Evolutionary conservation across 2,113 vertebrate genomes (phyloP).

Genomic region (Cochlearius cochlearius): DNA sequence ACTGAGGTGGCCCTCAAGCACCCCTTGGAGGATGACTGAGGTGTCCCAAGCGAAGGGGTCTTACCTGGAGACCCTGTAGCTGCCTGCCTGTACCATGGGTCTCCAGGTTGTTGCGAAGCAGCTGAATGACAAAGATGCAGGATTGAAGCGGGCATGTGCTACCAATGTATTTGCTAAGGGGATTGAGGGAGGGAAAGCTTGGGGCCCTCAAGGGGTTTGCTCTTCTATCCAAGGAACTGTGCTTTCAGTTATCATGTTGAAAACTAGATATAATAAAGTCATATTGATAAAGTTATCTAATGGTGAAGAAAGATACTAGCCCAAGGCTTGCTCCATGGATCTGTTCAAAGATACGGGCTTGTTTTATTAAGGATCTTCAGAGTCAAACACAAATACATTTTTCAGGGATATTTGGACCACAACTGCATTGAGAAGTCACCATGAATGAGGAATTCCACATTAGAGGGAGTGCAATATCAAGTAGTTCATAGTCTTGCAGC

Average conservation of each 20-base stretch:
- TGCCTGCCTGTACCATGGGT: not conserved
- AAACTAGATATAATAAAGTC: not conserved
- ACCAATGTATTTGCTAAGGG: not conserved
- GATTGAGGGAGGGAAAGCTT: not conserved
- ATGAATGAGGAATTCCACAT: not conserved
- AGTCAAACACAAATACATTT: not conserved
- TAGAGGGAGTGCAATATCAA: not conserved
- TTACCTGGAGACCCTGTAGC: too few relatives aligned
- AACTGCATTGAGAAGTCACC: not conserved
- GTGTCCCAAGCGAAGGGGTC: not conserved
- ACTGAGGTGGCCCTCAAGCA: not conserved
- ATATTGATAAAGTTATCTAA: not conserved
- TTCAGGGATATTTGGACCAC: not conserved
- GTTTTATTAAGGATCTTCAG: not conserved
- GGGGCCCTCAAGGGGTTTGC: not conserved
- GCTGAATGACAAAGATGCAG: not conserved
- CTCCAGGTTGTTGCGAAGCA: not conserved
- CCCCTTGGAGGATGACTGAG: fast-evolving
- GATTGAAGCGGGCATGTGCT: not conserved
- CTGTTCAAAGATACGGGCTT: not conserved
- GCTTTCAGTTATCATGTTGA: not conserved
- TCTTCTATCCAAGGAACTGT: not conserved
- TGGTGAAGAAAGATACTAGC: not conserved
- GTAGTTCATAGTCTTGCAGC: not conserved
- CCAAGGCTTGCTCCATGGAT: not conserved